phyloP scores from a whole-genome alignment of 2,797 vertebrate genomes.

The Sebastes ruberrimus region DNA sequence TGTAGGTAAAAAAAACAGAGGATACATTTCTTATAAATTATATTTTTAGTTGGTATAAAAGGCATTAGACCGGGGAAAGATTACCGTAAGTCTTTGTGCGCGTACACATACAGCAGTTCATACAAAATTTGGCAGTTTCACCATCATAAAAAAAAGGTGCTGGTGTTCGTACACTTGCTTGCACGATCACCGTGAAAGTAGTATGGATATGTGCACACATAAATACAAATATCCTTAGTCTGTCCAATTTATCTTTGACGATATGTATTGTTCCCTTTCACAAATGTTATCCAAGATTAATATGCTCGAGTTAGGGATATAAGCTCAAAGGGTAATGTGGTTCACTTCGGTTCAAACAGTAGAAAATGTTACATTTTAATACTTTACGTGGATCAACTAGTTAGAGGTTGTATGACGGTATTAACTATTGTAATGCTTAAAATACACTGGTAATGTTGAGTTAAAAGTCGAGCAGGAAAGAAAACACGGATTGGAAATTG shows the following conservation, averaged over 20 bases:
- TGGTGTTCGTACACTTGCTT: neutral
- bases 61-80: constrained; percentile 6
- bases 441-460: neutral
- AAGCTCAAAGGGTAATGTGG: neutral
- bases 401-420: neutral
- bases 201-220: neutral
- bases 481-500: neutral
- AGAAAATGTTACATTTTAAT: constrained; percentile 2
- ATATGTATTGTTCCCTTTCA: neutral
- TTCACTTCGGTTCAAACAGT: neutral
- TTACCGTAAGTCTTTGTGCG: constrained; percentile 15
- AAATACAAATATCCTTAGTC: neutral
- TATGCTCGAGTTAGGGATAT: neutral
- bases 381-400: neutral
- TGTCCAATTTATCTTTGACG: neutral
- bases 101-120: constrained; percentile 4
- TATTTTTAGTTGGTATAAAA: constrained; percentile 54
- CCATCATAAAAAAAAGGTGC: neutral
- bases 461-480: neutral
- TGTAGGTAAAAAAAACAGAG: neutral
- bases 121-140: constrained; percentile 37
- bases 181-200: neutral
- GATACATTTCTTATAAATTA: constrained; percentile 40
- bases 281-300: neutral
- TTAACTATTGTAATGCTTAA: neutral